Percentiles rank a stretch among this genome's conserved stretches.
phyloP scores from a whole-genome alignment of 1,140 invertebrate genomes.

The Pemphigus obesinymphae region DNA sequence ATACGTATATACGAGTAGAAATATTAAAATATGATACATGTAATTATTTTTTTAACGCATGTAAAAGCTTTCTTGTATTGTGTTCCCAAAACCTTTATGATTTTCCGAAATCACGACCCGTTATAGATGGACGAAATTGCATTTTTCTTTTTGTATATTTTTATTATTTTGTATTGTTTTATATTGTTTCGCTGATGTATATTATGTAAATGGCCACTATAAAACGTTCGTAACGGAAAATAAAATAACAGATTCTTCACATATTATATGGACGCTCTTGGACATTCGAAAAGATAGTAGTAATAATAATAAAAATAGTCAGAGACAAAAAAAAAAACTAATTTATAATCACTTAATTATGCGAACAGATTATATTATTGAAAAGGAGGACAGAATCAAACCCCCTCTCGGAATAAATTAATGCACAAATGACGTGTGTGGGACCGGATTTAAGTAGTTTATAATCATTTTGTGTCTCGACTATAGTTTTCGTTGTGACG shows the following conservation, averaged over 20 bases:
- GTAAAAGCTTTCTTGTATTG: background rate
- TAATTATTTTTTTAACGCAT: background rate
- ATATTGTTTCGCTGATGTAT: background rate
- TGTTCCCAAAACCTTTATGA: background rate
- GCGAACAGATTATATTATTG: conserved; percentile 6
- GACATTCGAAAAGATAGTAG: background rate
- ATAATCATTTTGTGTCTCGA: conserved; percentile 7
- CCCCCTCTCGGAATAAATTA: conserved; percentile 17
- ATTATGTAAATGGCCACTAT: conserved; percentile 12
- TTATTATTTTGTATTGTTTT: background rate
- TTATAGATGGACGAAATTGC: background rate
- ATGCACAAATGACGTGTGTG: background rate
- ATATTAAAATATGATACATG: background rate
- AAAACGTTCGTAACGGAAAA: background rate
- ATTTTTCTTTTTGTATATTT: background rate
- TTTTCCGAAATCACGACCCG: background rate
- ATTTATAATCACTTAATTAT: background rate
- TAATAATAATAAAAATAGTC: background rate
- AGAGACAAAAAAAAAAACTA: no score
- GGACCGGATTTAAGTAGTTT: conserved; percentile 20
- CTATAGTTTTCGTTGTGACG: background rate
- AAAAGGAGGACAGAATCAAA: no score
- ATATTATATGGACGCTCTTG: background rate
- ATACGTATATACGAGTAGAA: no score
- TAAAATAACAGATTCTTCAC: conserved; percentile 8